Base-by-base conservation (phyloP, 2,113 vertebrate species). In the Megaleporinus macrocephalus region DNA sequence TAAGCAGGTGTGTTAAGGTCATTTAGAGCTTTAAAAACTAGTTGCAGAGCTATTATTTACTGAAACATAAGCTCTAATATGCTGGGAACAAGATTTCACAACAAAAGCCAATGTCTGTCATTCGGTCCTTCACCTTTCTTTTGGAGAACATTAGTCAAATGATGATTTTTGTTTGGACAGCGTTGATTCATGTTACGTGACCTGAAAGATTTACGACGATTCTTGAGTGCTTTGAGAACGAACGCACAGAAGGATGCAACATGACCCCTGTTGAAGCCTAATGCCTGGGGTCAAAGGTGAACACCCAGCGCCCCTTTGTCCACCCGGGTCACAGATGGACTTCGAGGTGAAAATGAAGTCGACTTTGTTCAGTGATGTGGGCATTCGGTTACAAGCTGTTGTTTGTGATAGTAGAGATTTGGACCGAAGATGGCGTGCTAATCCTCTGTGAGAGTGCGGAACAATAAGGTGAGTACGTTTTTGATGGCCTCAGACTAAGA, bases 201-300 rank as follows among this genome's bases (percentile, higher is more conserved):
- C n/a, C 5, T 29, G 47, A 33, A 29, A 70, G 69, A 78, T 78
- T 80, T 65, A 79, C 7, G 57, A 10, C 20, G 20, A 22, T 22
- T 22, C 7, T 30, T 70, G 27, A 57, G 57, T 4, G 22, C 27
- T 75, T 73, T 33, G 33, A 79, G 51, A 49, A 20, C 3, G n/a
- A 62, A 16, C 4, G 68, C 44, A n/a, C 55, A 41, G 24, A n/a
- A 84, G 26, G n/a, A 16, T 29, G 78, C 51, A 86, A 84, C 63
- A 78, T 9, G 84, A 73, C 73, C 75, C 82, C 26, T 51, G 59
- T 82, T 81, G 75, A 69, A 61, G 77, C 70, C 62, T 49, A 61
- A 62, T 49, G 16, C 51, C 24, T 27, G 76, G 66, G 83, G 81
- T 86, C 89, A 87, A 73, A 84, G 81, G 83, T 87, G 55, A 89